Evolutionary conservation across 2,113 vertebrate species (phyloP).

Genomic region (Cisticola juncidis): DNA sequence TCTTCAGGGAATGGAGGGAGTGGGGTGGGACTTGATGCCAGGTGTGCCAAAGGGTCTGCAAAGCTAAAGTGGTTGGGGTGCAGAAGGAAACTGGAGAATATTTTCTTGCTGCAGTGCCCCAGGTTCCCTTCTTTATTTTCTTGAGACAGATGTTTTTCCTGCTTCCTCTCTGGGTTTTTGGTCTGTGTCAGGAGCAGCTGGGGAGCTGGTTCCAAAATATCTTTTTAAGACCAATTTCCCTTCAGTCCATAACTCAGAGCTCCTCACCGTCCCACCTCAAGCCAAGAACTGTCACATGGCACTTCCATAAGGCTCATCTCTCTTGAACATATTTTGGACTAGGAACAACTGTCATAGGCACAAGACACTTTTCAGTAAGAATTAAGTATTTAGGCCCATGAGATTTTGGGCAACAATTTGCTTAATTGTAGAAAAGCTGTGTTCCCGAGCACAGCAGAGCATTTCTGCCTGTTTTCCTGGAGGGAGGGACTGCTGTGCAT

Average conservation of each 20-base stretch:
- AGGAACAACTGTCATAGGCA: background rate
- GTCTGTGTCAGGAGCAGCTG: background rate
- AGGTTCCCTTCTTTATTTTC: background rate
- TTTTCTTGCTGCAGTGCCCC: background rate
- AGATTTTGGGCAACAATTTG: background rate
- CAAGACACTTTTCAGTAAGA: rapidly evolving
- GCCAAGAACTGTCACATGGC: rapidly evolving
- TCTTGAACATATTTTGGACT: background rate
- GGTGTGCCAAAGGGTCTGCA: background rate
- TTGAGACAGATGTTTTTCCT: background rate
- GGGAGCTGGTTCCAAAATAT: background rate
- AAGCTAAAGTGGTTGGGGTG: rapidly evolving
- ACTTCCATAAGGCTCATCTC: background rate
- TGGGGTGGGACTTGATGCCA: background rate
- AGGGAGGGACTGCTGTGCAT: background rate
- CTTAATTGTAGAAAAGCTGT: background rate
- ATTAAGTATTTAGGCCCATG: background rate
- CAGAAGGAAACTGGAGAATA: background rate
- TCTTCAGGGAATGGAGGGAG: background rate
- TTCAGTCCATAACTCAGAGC: background rate
- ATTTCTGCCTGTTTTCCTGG: background rate
- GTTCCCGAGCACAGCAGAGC: background rate
- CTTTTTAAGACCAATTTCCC: background rate
- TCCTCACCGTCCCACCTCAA: background rate
- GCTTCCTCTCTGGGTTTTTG: background rate